Evolutionary conservation across 2,888 invertebrate species (phyloP).

Genomic region (Meliscaeva auricollis): DNA sequence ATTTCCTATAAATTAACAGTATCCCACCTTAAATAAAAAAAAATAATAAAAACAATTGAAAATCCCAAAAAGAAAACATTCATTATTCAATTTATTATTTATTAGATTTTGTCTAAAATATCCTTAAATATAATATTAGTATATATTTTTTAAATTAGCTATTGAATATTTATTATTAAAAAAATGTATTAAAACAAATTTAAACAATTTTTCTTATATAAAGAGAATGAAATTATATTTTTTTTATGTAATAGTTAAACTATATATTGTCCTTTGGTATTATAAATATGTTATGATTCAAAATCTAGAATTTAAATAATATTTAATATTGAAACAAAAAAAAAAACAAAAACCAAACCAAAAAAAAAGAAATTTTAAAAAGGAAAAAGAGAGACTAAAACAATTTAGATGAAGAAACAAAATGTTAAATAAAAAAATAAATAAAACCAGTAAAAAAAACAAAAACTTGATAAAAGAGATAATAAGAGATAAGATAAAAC

Average conservation of each 20-base stretch:
- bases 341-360: no score
- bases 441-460: conserved; percentile 29
- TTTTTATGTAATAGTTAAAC: conserved; percentile 5
- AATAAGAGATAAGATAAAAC: conserved; percentile 47
- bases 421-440: background rate
- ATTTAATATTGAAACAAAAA: conserved; percentile 45
- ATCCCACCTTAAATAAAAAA: background rate
- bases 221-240: background rate
- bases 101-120: background rate
- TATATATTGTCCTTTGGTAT: background rate
- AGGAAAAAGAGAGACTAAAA: conserved; percentile 52
- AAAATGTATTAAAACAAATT: background rate
- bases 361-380: conserved; percentile 6
- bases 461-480: conserved; percentile 25
- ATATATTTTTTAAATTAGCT: background rate
- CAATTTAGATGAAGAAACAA: background rate
- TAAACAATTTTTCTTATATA: background rate
- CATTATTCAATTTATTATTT: background rate
- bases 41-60: background rate
- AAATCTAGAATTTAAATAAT: conserved; percentile 25
- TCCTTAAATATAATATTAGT: background rate
- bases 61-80: conserved; percentile 5
- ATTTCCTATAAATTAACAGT: background rate
- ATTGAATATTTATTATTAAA: background rate
- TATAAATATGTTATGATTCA: conserved; percentile 27